Conservation (phyloP, 2,888 invertebrate species). For the Corythucha ciliata region DNA sequence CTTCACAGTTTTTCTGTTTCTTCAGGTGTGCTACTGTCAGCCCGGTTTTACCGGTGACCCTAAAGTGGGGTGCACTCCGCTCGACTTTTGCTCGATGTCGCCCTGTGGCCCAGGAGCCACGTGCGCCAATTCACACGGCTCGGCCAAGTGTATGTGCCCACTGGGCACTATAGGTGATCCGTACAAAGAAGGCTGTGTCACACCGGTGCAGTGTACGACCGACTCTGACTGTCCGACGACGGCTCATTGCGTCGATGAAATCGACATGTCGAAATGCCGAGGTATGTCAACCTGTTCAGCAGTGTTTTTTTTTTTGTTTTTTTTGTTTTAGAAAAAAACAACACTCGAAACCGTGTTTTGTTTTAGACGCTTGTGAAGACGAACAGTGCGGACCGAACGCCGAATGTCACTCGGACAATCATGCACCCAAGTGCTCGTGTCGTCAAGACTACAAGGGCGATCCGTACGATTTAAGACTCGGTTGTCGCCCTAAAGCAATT, state of each 20-base stretch:
- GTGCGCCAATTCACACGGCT: slow-evolving; percentile 70
- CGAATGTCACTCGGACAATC: slow-evolving; percentile 66
- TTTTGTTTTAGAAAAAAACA: neutral
- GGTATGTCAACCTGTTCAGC: slow-evolving; percentile 41
- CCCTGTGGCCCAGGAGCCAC: slow-evolving; percentile 72
- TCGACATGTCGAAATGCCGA: slow-evolving; percentile 68
- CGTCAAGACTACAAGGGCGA: slow-evolving; percentile 68
- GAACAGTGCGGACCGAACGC: slow-evolving; percentile 72
- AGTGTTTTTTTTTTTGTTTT: too few species aligned
- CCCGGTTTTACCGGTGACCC: slow-evolving; percentile 80
- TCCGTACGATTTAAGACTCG: slow-evolving; percentile 56
- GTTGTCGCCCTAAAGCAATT: slow-evolving; percentile 62
- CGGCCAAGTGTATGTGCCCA: slow-evolving; percentile 64
- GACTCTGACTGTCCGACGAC: slow-evolving; percentile 71
- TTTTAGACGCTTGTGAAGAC: slow-evolving; percentile 63
- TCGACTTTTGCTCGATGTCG: slow-evolving; percentile 67
- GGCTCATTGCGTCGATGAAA: slow-evolving; percentile 63
- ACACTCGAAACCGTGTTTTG: slow-evolving; percentile 3
- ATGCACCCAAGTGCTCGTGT: slow-evolving; percentile 69
- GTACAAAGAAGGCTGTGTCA: slow-evolving; percentile 69
- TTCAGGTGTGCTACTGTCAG: slow-evolving; percentile 63
- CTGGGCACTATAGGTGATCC: slow-evolving; percentile 74
- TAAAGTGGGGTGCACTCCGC: slow-evolving; percentile 54
- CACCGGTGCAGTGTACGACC: slow-evolving; percentile 68
- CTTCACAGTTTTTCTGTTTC: neutral